Conservation (phyloP, 2,113 vertebrate species). For the Willisornis vidua region DNA sequence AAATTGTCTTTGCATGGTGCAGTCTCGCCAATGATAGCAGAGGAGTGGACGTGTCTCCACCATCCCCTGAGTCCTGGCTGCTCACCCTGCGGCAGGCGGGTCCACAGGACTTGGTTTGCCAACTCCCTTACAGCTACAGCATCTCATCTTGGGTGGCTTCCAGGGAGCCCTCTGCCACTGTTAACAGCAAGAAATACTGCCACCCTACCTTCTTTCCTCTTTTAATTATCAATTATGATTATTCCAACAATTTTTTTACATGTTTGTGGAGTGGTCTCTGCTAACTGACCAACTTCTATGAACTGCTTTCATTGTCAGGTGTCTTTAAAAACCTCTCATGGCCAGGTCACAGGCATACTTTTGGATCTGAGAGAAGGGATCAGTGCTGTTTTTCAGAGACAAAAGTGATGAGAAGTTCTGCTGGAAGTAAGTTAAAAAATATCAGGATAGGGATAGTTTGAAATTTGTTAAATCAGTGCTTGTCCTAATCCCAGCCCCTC, state of each 20-base stretch:
- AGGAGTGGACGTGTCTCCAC: fast-evolving
- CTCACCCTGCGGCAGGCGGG: fast-evolving
- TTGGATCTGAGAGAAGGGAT: not conserved
- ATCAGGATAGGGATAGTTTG: not conserved
- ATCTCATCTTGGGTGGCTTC: fast-evolving
- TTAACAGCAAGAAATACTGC: not conserved
- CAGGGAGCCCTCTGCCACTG: not conserved
- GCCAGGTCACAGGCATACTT: not conserved
- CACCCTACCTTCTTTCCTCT: not conserved
- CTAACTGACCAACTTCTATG: not conserved
- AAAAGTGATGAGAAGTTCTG: not conserved
- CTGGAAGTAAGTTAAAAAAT: not conserved
- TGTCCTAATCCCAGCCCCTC: not conserved
- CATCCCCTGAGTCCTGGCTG: not conserved
- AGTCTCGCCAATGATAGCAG: fast-evolving
- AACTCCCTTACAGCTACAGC: fast-evolving
- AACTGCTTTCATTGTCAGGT: not conserved
- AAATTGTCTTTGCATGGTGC: not conserved
- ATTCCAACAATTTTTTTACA: not conserved
- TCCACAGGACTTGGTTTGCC: fast-evolving
- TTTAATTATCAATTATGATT: not conserved
- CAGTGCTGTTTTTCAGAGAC: not conserved
- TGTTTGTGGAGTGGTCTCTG: not conserved
- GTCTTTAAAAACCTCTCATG: not conserved
- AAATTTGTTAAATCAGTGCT: not conserved